A percentile compares a stretch with the other conserved stretches of the same genome.
These are phyloP conservation scores for Cyrtonyx montezumae DNA, from an alignment of 2,113 vertebrate genomes.

Conservation along the genomic window DNA sequence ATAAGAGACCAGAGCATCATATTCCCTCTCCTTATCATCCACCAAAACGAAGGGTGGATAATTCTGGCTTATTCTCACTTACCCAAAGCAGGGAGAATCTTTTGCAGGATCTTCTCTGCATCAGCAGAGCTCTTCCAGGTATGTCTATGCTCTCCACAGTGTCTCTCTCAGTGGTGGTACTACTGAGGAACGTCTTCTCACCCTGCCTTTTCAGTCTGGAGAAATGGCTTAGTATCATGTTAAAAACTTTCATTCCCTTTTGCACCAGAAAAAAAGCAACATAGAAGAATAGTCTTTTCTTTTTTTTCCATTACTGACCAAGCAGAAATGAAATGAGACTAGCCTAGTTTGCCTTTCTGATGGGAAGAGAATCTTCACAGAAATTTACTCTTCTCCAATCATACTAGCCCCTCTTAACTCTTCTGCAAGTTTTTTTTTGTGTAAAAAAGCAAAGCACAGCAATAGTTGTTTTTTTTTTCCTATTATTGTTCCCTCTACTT, in stretches of 20 bases:
- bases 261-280: background rate
- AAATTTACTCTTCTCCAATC: background rate
- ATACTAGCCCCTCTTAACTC: constrained; percentile 8
- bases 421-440: background rate
- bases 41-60: background rate
- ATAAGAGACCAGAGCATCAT: rapidly evolving
- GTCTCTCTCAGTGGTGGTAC: background rate
- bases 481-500: background rate
- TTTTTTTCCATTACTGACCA: background rate
- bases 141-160: background rate
- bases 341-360: constrained; percentile 8
- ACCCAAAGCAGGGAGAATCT: background rate
- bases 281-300: background rate
- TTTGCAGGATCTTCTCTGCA: background rate
- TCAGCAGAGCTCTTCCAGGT: background rate
- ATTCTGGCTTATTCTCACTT: background rate
- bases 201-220: background rate
- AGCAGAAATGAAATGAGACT: background rate
- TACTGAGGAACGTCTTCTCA: background rate
- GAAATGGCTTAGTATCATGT: background rate
- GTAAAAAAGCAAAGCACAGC: background rate
- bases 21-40: background rate
- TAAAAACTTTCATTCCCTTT: background rate
- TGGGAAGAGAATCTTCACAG: constrained; percentile 8
- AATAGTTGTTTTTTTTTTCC: background rate